Conservation (phyloP, 2,797 vertebrate genomes). For the Sphaeramia orbicularis region DNA sequence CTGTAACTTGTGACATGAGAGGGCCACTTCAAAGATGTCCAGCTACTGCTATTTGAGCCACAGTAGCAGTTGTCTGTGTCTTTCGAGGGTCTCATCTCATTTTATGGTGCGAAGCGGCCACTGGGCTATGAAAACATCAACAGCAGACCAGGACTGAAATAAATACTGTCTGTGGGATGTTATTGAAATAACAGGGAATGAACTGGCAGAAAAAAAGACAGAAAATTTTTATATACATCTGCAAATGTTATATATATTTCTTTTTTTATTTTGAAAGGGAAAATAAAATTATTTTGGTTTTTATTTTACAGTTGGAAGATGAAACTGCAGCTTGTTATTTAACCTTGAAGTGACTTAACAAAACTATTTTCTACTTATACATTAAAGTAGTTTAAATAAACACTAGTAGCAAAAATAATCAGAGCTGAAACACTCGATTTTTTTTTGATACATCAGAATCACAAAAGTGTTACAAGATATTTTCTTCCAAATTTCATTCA, state of each 20-base stretch:
- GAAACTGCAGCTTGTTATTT: not conserved
- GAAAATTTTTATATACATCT: not conserved
- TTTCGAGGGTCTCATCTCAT: slow-evolving; percentile 70
- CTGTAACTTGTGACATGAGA: slow-evolving; percentile 59
- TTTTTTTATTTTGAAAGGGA: no score
- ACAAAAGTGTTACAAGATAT: no score
- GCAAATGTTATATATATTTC: no score
- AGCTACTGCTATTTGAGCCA: slow-evolving; percentile 76
- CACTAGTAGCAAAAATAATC: no score
- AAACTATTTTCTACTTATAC: not conserved
- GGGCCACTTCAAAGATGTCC: slow-evolving; percentile 60
- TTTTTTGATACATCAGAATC: no score
- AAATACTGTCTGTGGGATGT: not conserved
- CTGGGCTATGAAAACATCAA: slow-evolving; percentile 65
- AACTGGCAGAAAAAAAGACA: not conserved
- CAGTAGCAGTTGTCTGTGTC: slow-evolving; percentile 82
- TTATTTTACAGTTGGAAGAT: not conserved
- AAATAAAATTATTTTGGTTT: not conserved
- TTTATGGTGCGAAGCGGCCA: slow-evolving; percentile 60
- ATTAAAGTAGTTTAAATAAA: not conserved
- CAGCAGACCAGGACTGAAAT: slow-evolving; percentile 28
- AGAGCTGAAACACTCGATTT: no score
- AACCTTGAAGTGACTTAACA: not conserved
- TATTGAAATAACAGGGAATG: not conserved
- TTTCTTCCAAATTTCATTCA: no score